phyloP scores from a whole-genome alignment of 92 coral and sea anemone species.

The Galaxea fascicularis region DNA sequence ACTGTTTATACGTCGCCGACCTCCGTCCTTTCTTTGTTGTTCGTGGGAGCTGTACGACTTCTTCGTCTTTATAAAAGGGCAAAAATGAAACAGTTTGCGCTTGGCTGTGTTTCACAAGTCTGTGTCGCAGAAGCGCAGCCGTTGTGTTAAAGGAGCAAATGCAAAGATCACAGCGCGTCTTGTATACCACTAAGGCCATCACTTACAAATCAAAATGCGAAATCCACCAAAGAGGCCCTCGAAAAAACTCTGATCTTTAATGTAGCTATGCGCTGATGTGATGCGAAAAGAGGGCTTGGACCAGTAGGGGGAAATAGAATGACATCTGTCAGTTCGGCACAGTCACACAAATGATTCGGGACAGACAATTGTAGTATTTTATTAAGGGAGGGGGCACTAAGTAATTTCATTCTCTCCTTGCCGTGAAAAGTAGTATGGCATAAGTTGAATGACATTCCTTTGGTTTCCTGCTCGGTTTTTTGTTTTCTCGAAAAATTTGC shows the following conservation, averaged over 20 bases:
- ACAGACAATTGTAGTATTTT: neutral
- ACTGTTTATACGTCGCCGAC: conserved; percentile 25
- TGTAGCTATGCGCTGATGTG: neutral
- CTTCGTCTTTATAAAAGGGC: conserved; percentile 26
- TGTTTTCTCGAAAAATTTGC: neutral
- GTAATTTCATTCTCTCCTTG: neutral
- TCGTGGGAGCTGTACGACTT: conserved; percentile 22
- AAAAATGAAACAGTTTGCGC: conserved; percentile 11
- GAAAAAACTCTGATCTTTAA: neutral
- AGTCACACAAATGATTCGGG: neutral
- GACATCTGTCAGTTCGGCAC: neutral
- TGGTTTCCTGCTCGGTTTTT: neutral
- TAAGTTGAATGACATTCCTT: neutral
- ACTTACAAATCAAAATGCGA: neutral
- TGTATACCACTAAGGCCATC: conserved; percentile 24
- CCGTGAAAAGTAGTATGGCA: neutral
- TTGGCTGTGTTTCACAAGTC: conserved; percentile 12
- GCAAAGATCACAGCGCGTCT: conserved; percentile 34
- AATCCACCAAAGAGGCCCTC: neutral
- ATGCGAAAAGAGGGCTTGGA: too few relatives aligned
- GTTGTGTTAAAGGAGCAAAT: conserved; percentile 12
- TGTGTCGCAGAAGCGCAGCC: conserved; percentile 33
- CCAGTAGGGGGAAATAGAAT: too few relatives aligned
- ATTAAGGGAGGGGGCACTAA: neutral
- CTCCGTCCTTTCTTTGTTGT: conserved; percentile 25